phyloP scores from a whole-genome alignment of 2,797 vertebrate species.

The Allobates femoralis region DNA sequence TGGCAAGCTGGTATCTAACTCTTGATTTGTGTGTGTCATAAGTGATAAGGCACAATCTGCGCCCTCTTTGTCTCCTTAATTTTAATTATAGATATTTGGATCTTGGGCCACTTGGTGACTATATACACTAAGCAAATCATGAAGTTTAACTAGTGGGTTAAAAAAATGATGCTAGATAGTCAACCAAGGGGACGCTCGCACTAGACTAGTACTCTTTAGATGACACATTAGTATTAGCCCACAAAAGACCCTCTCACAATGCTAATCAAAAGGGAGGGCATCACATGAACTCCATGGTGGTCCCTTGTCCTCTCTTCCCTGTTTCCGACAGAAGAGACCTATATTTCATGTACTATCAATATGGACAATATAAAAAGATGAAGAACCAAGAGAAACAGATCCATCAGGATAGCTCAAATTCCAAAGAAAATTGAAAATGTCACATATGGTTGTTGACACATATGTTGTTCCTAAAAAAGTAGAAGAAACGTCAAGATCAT shows the following conservation, averaged over 20 bases:
- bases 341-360: not conserved
- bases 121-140: not conserved
- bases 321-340: not conserved
- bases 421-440: not conserved
- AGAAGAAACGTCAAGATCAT: no score
- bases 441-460: not conserved
- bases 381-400: not conserved
- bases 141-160: not conserved
- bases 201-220: not conserved
- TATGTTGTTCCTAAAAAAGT: not conserved
- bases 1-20: no score
- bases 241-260: not conserved
- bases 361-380: not conserved
- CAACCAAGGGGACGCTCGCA: not conserved
- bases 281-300: not conserved
- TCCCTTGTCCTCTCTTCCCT: not conserved
- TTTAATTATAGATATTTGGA: no score
- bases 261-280: not conserved
- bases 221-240: not conserved
- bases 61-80: no score
- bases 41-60: no score
- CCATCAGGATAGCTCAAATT: not conserved
- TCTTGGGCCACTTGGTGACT: not conserved
- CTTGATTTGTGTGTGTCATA: no score
- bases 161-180: not conserved